Base-by-base conservation (phyloP, 2,888 invertebrate species). In the Pseudococcus viburni region DNA sequence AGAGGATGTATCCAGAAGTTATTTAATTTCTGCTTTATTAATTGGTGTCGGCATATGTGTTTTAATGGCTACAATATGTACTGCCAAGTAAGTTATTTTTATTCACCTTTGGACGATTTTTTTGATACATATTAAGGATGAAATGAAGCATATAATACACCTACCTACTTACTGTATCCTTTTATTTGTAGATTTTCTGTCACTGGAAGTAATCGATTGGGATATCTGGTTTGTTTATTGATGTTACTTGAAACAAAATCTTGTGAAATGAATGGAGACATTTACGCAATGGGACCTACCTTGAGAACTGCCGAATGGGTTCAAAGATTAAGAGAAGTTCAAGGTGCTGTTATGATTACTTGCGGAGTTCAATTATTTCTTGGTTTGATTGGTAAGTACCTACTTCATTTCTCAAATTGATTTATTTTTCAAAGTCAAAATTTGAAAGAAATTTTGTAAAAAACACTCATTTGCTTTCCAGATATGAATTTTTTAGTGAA, bases 211-310 rank as follows among this genome's bases (percentile, higher is more conserved):
- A 39, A 51, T 22, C 26, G 88, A 55, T 59, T 88, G 19, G 88
- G 88, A 88, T 88, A 88, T 22, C 19, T 88, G n/a, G 19, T 88
- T 19, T 83, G 88, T 55, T 48, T 55, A 33, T 19, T 59, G 22
- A 83, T 83, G 46, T 39, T 83, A 39, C 55, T 80, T 59, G 33
- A 77, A 83, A 33, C 22, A 12, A 42, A 42, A 55, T 22, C 2
- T 39, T 90, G 90, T 33, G 85, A 84, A 7, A 64, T 46, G 8
- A 86, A n/a, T 48, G 89, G 89, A 5, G 90, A 90, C 48, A 85
- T 89, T 55, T 90, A 80, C n/a, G 48, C 89, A 0, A 89, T 90
- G 89, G 90, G 90, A 8, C 85, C 89, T 2, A 89, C 85, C 1
- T 11, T n/a, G 17, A 86, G 90, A 39, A 88, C 89, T 1, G 17